These are phyloP conservation scores for Phymorhynchus buccinoides DNA, from an alignment of 1,140 invertebrate species.

Conservation along the genomic window DNA sequence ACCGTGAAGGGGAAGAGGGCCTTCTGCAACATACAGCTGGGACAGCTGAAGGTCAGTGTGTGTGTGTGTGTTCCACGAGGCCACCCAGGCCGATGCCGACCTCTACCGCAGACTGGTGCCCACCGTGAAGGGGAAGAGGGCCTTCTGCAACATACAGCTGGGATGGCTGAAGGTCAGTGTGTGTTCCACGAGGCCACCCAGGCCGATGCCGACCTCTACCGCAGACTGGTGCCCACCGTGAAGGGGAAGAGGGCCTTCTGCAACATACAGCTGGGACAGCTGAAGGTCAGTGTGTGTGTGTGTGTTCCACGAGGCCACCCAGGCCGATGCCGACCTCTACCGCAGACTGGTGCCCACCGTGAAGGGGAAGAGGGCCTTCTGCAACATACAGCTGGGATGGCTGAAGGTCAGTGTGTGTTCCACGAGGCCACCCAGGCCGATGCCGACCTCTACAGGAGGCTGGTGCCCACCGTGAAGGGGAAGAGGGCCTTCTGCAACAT, in stretches of 20 bases:
- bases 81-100: conserved; percentile 87
- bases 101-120: conserved; percentile 92
- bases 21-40: conserved; percentile 88
- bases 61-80: conserved; percentile 98
- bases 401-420: conserved; percentile 88
- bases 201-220: conserved; percentile 87
- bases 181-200: conserved; percentile 97
- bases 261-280: conserved; percentile 83
- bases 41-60: conserved; percentile 80
- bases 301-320: conserved; percentile 95
- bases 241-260: conserved; percentile 87
- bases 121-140: conserved; percentile 81
- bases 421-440: conserved; percentile 94
- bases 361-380: conserved; percentile 86
- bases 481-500: conserved; percentile 85
- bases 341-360: conserved; percentile 88
- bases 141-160: conserved; percentile 88
- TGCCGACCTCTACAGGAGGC: conserved; percentile 86
- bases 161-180: conserved; percentile 81
- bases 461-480: conserved; percentile 87
- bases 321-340: conserved; percentile 89
- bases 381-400: conserved; percentile 84
- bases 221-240: conserved; percentile 87
- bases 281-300: too few species aligned
- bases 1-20: conserved; percentile 82